Evolutionary conservation across 2,113 vertebrate genomes (phyloP), one percentile per base, ranked within the genome.

Genomic region (Neogobius melanostomus): DNA sequence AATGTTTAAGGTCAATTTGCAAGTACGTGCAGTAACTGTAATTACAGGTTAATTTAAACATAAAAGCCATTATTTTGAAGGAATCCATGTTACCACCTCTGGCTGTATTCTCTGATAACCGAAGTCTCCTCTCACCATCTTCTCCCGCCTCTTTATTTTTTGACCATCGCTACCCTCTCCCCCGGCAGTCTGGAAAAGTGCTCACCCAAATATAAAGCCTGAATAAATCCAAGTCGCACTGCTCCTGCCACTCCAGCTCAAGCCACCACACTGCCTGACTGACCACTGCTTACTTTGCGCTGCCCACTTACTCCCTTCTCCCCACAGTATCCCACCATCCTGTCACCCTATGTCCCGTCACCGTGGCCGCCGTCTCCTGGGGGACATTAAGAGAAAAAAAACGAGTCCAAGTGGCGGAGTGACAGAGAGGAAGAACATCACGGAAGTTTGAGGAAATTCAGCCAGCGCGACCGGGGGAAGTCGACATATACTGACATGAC

Each of bases 321-420:
- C 72, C 64, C 68, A 64, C 65, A 60, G 28, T 68, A 49, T n/a
- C 11, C 47, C 64, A 71, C 49, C 70, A 59, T 59, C 71, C 83
- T 76, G 79, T 88, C 91, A 88, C 85, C 85, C 86, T 69, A 59
- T 64, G 81, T 92, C 77, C 80, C 56, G 68, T 89, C 82, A 86
- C 56, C 63, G 68, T 61, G 53, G 69, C 73, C 53, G 65, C 74
- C 83, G 61, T 78, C 80, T 84, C 83, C 68, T n/a, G 86, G 82
- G 76, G 71, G 86, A 56, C 53, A 56, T 85, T 83, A 36, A 36
- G 3, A 28, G 3, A 36, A 36, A 36, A 36, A 59, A 84, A 77
- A 75, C 47, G 63, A 87, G 82, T 86, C 85, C 78, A 80, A 83
- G 63, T 68, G 76, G 79, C 83, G 52, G 54, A 72, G 63, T 71